phyloP scores from a whole-genome alignment of 2,113 vertebrate species.

The Zapus hudsonius region DNA sequence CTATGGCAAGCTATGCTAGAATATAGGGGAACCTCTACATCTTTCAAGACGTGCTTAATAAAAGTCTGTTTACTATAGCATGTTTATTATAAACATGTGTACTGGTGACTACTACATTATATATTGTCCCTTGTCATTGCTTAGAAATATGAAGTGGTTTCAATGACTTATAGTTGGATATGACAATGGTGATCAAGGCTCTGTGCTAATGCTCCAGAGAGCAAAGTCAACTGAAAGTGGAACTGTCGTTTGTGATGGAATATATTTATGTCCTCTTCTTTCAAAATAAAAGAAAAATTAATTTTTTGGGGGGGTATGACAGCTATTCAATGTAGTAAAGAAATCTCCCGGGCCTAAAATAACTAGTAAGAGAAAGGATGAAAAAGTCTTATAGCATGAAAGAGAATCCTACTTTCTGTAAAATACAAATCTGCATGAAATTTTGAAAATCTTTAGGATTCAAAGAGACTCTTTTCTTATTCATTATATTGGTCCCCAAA shows the following conservation, averaged over 20 bases:
- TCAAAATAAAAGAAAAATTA: conserved; percentile 32
- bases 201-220: conserved; percentile 11
- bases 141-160: conserved; percentile 56
- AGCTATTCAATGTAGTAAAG: conserved; percentile 53
- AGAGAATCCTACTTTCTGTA: conserved; percentile 42
- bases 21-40: conserved; percentile 59
- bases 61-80: conserved; percentile 29
- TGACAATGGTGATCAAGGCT: background rate
- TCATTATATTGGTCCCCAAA: conserved; percentile 45
- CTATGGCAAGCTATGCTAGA: conserved; percentile 65
- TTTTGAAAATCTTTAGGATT: conserved; percentile 42
- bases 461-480: conserved; percentile 52
- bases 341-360: conserved; percentile 47
- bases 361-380: conserved; percentile 26
- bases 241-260: conserved; percentile 24
- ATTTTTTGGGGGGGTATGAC: background rate
- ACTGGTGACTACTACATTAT: conserved; percentile 47
- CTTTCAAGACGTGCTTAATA: conserved; percentile 51
- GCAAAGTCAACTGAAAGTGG: conserved; percentile 14
- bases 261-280: conserved; percentile 29
- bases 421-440: conserved; percentile 50
- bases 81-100: conserved; percentile 42
- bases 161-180: conserved; percentile 42
- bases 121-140: conserved; percentile 34
- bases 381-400: conserved; percentile 20